These are phyloP conservation scores for Pogoniulus pusillus DNA, from an alignment of 2,797 vertebrate genomes.

Conservation along the genomic window DNA sequence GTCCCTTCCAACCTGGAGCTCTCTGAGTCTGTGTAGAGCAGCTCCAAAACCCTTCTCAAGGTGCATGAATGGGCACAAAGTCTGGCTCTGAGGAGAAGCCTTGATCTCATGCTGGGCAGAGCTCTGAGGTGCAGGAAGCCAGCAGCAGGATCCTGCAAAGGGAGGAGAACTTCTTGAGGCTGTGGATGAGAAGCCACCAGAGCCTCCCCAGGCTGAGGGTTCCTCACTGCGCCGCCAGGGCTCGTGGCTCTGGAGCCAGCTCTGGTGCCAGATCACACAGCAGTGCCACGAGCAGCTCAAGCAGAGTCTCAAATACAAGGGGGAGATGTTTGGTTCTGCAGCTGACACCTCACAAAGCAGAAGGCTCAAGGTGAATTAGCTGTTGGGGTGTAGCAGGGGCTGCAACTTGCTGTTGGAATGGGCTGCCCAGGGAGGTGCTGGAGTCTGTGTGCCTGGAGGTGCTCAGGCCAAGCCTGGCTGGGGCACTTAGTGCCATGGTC, in stretches of 20 bases:
- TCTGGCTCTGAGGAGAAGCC: background rate
- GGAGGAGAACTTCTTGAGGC: background rate
- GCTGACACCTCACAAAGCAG: background rate
- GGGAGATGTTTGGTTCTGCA: background rate
- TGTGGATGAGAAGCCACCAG: background rate
- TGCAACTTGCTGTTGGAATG: too few species aligned
- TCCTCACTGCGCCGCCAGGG: accelerated
- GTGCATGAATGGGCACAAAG: accelerated
- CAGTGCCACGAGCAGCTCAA: background rate
- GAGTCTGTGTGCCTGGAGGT: too few species aligned
- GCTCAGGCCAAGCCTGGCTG: too few species aligned
- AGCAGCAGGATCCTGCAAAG: background rate
- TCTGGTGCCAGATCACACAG: background rate
- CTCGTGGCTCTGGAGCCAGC: background rate
- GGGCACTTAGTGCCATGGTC: too few species aligned
- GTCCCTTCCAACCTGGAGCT: too few species aligned
- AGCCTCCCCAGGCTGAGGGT: too few species aligned
- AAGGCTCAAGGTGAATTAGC: background rate
- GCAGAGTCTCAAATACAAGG: background rate
- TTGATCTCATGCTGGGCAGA: accelerated
- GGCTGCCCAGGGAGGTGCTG: too few species aligned
- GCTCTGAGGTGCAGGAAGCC: background rate
- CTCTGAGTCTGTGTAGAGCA: background rate
- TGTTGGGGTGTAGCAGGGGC: background rate
- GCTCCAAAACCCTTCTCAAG: background rate